phyloP scores from a whole-genome alignment of 1,140 invertebrate species.

The Pseudomyrmex flavicornis region DNA sequence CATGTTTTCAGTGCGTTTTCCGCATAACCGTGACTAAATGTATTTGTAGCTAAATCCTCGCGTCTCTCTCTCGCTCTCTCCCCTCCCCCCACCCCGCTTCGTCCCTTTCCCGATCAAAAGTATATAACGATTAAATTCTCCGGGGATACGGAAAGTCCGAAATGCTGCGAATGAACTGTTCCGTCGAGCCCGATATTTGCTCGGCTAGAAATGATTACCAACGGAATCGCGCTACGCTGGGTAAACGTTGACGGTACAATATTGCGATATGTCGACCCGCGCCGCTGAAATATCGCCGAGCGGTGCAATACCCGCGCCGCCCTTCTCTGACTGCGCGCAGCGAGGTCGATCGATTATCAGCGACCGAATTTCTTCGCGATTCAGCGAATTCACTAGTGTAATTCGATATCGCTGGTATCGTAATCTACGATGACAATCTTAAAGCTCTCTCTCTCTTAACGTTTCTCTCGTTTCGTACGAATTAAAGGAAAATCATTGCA shows the following conservation, averaged over 20 bases:
- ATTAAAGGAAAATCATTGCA: background rate
- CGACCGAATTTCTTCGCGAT: constrained; percentile 69
- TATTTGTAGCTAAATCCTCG: background rate
- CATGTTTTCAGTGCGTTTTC: constrained; percentile 13
- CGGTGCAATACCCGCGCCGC: constrained; percentile 49
- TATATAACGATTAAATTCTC: constrained; percentile 61
- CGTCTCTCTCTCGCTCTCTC: background rate
- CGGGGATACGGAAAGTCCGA: constrained; percentile 20
- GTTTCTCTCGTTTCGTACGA: background rate
- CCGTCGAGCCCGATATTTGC: constrained; percentile 54
- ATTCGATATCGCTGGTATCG: constrained; percentile 54
- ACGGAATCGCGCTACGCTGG: constrained; percentile 57
- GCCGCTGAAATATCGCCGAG: constrained; percentile 68
- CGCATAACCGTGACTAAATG: background rate
- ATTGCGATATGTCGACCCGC: constrained; percentile 61
- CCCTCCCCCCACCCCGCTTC: no score
- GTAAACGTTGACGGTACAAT: constrained; percentile 71
- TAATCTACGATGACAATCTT: background rate
- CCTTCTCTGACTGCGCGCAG: constrained; percentile 46
- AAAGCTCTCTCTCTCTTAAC: background rate
- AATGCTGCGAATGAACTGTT: constrained; percentile 55
- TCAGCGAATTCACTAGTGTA: constrained; percentile 64
- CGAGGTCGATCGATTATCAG: constrained; percentile 65
- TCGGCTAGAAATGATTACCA: constrained; percentile 67
- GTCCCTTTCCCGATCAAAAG: background rate